These are phyloP conservation scores for Squalus acanthias DNA, from an alignment of 2,797 vertebrate species.

Conservation along the genomic window DNA sequence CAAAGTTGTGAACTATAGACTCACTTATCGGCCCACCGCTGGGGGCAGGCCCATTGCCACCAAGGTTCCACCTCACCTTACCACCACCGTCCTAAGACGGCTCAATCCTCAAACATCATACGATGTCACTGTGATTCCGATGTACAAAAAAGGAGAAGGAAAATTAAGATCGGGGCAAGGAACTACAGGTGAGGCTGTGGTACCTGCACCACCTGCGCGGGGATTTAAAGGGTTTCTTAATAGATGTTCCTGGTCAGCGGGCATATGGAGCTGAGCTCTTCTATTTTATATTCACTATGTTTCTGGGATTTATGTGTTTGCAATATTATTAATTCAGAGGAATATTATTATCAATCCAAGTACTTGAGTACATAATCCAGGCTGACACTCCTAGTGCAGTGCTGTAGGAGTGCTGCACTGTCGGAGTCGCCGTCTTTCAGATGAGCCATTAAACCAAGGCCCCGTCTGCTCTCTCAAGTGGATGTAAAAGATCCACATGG, in stretches of 20 bases:
- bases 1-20: slow-evolving; percentile 72
- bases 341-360: neutral
- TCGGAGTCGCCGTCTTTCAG: neutral
- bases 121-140: slow-evolving; percentile 73
- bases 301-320: neutral
- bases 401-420: neutral
- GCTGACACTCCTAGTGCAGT: neutral
- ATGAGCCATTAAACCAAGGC: neutral
- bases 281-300: neutral
- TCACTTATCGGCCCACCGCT: slow-evolving; percentile 61
- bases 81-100: slow-evolving; percentile 69
- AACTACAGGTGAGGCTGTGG: slow-evolving; percentile 80
- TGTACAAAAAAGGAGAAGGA: slow-evolving; percentile 83
- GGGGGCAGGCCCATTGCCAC: slow-evolving; percentile 69
- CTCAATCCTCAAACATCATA: slow-evolving; percentile 78
- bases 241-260: neutral
- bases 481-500: neutral
- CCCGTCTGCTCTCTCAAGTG: neutral
- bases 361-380: neutral
- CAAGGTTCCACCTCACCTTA: slow-evolving; percentile 63
- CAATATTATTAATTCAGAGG: neutral
- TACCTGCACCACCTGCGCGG: neutral
- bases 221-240: neutral
- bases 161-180: slow-evolving; percentile 92
- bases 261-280: neutral